These are phyloP conservation scores for Eptatretus burgeri DNA, from an alignment of 2,113 vertebrate genomes.

Conservation along the genomic window DNA sequence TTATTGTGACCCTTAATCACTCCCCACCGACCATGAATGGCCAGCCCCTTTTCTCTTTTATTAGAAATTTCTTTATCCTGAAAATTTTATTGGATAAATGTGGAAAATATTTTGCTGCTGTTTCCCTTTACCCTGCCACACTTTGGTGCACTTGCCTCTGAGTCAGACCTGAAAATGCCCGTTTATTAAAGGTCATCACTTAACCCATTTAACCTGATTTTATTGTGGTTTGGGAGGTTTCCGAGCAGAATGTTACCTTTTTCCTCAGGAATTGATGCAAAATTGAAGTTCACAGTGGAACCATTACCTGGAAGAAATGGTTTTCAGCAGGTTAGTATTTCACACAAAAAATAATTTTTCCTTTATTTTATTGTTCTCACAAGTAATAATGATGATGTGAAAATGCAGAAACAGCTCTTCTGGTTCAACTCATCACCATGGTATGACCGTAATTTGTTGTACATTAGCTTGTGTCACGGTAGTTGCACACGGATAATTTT, in stretches of 20 bases:
- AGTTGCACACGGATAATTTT: no score
- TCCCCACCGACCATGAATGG: no score
- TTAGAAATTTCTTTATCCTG: no score
- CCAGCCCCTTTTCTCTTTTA: no score
- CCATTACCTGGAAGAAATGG: slow-evolving; percentile 77
- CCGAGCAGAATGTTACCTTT: not conserved
- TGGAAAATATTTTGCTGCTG: not conserved
- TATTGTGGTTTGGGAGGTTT: not conserved
- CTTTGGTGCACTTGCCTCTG: not conserved
- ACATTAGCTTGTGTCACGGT: no score
- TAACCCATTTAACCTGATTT: not conserved
- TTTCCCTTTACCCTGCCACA: not conserved
- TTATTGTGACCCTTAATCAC: no score
- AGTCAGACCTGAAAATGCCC: not conserved
- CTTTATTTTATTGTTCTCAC: not conserved
- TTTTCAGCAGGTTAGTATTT: slow-evolving; percentile 60
- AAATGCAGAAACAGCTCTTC: not conserved
- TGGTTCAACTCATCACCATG: no score
- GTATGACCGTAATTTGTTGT: no score
- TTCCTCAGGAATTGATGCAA: slow-evolving; percentile 57
- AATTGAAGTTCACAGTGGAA: slow-evolving; percentile 84
- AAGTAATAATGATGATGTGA: not conserved
- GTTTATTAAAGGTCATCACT: not conserved
- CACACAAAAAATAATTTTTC: not conserved
- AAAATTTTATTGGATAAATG: no score